Evolutionary conservation across 2,888 invertebrate species (phyloP).

Genomic region (Rhopalosiphum nymphaeae): DNA sequence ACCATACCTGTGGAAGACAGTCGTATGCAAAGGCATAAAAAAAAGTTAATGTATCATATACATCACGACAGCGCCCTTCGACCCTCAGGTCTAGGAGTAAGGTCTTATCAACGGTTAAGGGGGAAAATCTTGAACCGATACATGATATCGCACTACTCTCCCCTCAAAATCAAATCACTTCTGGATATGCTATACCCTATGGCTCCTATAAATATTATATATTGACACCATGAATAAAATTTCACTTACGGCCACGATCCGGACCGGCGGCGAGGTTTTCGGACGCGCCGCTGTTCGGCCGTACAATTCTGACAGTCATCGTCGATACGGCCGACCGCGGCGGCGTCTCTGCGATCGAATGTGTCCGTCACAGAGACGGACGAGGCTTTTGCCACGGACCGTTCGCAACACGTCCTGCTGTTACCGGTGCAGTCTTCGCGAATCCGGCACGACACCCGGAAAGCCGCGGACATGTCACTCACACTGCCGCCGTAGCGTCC

Average conservation of each 20-base stretch:
- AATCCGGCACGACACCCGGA: constrained; percentile 25
- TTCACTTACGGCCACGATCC: constrained; percentile 79
- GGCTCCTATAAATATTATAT: background rate
- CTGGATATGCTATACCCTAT: no score
- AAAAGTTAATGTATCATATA: background rate
- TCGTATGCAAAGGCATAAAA: background rate
- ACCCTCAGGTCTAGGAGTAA: background rate
- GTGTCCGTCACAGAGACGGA: background rate
- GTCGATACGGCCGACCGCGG: background rate
- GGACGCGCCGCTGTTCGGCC: constrained; percentile 50
- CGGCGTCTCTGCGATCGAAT: background rate
- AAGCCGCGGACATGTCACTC: constrained; percentile 49
- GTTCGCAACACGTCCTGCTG: background rate
- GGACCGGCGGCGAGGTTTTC: constrained; percentile 58
- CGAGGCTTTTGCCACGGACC: background rate
- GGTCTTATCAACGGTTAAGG: background rate
- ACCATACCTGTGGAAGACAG: background rate
- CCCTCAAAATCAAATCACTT: no score
- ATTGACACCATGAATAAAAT: background rate
- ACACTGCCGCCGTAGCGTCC: constrained; percentile 56
- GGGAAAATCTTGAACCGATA: no score
- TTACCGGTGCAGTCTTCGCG: background rate
- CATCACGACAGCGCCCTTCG: background rate
- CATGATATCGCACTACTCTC: no score
- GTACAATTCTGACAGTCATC: constrained; percentile 28